phyloP scores from a whole-genome alignment of 2,888 invertebrate species.

The Drosophila lutescens region DNA sequence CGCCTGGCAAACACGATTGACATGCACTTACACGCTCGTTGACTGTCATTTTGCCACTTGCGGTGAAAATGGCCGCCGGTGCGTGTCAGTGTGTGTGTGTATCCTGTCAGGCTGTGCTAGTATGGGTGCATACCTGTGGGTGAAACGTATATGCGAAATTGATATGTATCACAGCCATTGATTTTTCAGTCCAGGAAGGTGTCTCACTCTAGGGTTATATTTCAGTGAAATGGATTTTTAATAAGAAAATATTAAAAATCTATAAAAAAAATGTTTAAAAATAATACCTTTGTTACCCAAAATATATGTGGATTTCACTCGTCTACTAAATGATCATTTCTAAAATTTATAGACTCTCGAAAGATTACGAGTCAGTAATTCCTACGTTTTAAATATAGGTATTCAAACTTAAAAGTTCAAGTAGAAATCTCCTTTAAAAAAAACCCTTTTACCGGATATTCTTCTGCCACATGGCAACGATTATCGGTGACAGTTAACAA shows the following conservation, averaged over 20 bases:
- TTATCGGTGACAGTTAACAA: conserved; percentile 66
- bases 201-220: neutral
- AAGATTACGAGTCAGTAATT: too few species aligned
- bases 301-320: too few species aligned
- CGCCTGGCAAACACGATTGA: conserved; percentile 56
- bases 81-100: conserved; percentile 5
- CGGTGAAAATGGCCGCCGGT: conserved; percentile 24
- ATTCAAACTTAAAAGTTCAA: neutral
- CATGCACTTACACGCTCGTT: conserved; percentile 57
- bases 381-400: neutral
- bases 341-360: too few species aligned
- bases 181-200: conserved; percentile 5
- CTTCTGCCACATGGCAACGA: conserved; percentile 6
- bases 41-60: conserved; percentile 51
- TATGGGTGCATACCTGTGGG: neutral
- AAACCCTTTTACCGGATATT: neutral
- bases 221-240: too few species aligned
- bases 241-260: too few species aligned
- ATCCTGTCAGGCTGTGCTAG: conserved; percentile 5
- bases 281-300: too few species aligned
- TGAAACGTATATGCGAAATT: conserved; percentile 8
- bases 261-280: neutral
- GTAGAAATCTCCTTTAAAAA: neutral
- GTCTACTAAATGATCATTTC: too few species aligned
- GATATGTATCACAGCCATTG: conserved; percentile 20